Percentiles rank a stretch among this genome's conserved stretches.
Evolutionary conservation across 2,888 invertebrate species (phyloP).

Genomic region (Leptopilina drosophilae): DNA sequence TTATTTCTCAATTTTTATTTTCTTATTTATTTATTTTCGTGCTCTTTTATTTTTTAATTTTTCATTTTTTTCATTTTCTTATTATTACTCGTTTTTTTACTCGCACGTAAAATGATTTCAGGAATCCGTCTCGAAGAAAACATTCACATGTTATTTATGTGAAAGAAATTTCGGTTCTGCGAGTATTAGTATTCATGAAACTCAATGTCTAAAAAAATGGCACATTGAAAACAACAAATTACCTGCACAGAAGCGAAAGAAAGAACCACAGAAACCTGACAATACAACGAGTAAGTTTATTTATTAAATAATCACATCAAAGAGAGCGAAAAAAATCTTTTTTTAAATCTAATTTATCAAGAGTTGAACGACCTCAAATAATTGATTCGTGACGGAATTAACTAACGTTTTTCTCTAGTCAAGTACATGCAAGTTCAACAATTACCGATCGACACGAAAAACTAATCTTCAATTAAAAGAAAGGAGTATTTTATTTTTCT

Average conservation of each 20-base stretch:
- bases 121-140: conserved; percentile 51
- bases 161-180: conserved; percentile 82
- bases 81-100: neutral
- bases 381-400: neutral
- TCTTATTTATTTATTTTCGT: neutral
- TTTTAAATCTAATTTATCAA: neutral
- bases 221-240: conserved; percentile 80
- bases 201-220: conserved; percentile 83
- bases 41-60: too few species aligned
- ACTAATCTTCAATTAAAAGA: neutral
- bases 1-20: neutral
- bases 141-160: conserved; percentile 81
- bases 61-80: neutral
- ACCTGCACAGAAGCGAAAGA: conserved; percentile 72
- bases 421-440: conserved; percentile 1
- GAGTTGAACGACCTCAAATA: conserved; percentile 15
- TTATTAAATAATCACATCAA: too few species aligned
- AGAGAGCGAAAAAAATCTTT: neutral
- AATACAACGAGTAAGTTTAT: conserved; percentile 76
- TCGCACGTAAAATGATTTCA: conserved; percentile 13
- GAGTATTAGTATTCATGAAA: conserved; percentile 82
- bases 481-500: neutral
- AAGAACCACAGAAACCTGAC: conserved; percentile 80
- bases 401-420: neutral
- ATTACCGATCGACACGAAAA: neutral